These are phyloP conservation scores for Philopotamus ludificatus DNA, from an alignment of 1,140 invertebrate genomes.

Conservation along the genomic window DNA sequence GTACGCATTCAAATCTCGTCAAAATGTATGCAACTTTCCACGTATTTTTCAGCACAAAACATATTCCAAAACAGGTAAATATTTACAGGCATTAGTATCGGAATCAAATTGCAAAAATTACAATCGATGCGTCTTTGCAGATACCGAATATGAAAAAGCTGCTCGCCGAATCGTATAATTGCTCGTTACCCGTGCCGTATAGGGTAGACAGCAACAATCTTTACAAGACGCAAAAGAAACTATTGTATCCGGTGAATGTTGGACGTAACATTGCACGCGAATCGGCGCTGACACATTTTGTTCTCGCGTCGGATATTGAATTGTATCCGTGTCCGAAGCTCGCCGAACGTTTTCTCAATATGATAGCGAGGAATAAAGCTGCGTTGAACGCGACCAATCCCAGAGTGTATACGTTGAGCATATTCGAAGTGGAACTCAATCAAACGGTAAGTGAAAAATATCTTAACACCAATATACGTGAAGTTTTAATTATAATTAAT, in stretches of 20 bases:
- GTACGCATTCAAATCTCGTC: constrained; percentile 64
- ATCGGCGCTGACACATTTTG: constrained; percentile 76
- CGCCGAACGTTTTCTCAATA: constrained; percentile 74
- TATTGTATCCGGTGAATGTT: constrained; percentile 86
- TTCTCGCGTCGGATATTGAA: constrained; percentile 86
- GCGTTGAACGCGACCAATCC: constrained; percentile 64
- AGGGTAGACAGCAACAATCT: constrained; percentile 64
- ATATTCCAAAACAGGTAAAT: constrained; percentile 73
- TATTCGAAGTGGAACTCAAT: constrained; percentile 80
- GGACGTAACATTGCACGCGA: constrained; percentile 83
- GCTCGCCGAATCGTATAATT: constrained; percentile 66
- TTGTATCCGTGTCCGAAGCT: constrained; percentile 81
- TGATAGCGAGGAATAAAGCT: constrained; percentile 71
- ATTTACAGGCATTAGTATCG: too few relatives aligned
- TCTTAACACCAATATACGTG: not conserved
- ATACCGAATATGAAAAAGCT: constrained; percentile 65
- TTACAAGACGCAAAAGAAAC: constrained; percentile 76
- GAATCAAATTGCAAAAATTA: too few relatives aligned
- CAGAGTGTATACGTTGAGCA: constrained; percentile 77
- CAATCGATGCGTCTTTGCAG: constrained; percentile 50
- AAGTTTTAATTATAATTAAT: constrained; percentile 2
- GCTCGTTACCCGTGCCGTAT: constrained; percentile 68
- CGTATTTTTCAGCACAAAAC: constrained; percentile 80
- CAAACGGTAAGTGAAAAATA: constrained; percentile 43
- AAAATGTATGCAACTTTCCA: constrained; percentile 80